Evolutionary conservation across 2,888 invertebrate species (phyloP).

Genomic region (Ephialtes manifestator): DNA sequence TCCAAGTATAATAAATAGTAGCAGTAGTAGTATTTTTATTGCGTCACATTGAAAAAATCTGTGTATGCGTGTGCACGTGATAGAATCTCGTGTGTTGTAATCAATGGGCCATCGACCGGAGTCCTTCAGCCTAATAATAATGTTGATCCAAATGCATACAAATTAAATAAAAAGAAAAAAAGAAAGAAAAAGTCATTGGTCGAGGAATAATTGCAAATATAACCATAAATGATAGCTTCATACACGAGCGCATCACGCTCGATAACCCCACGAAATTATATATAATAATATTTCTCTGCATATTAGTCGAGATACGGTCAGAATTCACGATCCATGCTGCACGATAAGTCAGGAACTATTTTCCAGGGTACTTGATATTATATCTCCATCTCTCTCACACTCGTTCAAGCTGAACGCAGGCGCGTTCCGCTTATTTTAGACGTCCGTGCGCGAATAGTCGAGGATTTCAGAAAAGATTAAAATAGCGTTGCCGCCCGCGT

Average conservation of each 20-base stretch:
- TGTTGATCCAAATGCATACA: not conserved
- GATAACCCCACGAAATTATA: conserved; percentile 1
- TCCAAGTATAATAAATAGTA: too few relatives aligned
- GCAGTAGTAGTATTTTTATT: too few relatives aligned
- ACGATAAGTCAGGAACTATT: conserved; percentile 29
- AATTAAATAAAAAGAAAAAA: not conserved
- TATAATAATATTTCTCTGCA: not conserved
- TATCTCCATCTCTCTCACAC: not conserved
- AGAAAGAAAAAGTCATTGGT: not conserved
- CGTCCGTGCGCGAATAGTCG: conserved; percentile 52
- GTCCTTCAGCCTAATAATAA: too few relatives aligned
- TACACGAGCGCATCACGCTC: not conserved
- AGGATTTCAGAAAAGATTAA: conserved; percentile 65
- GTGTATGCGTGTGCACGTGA: too few relatives aligned
- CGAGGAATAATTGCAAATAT: not conserved
- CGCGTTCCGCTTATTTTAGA: conserved; percentile 60
- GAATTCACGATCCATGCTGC: conserved; percentile 34
- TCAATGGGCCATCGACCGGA: too few relatives aligned
- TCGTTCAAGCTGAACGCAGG: conserved; percentile 27
- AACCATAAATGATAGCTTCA: not conserved
- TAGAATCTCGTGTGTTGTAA: too few relatives aligned
- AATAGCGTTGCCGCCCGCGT: conserved; percentile 60
- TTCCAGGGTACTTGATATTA: conserved; percentile 30
- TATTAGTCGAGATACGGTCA: conserved; percentile 22
- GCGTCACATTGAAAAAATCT: too few relatives aligned